A percentile compares a stretch with the other conserved stretches of the same genome.
Evolutionary conservation across 2,888 invertebrate genomes (phyloP).

Genomic region (Chalcis sispes): DNA sequence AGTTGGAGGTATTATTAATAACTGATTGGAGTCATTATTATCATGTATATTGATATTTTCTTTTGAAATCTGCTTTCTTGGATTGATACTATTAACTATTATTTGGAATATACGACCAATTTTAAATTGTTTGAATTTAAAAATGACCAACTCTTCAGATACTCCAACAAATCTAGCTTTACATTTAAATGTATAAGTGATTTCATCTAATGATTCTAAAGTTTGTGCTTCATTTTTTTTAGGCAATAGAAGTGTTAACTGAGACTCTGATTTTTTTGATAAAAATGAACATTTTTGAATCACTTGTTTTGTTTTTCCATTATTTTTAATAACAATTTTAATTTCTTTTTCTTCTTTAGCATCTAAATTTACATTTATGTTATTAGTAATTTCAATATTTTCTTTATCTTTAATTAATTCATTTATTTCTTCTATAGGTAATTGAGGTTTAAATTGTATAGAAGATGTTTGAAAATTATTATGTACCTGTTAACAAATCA

Average conservation of each 20-base stretch:
- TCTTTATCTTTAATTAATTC: constrained; percentile 75
- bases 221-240: constrained; percentile 68
- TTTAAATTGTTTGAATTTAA: constrained; percentile 80
- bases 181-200: constrained; percentile 78
- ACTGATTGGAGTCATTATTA: constrained; percentile 38
- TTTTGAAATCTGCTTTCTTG: constrained; percentile 4
- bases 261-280: constrained; percentile 78
- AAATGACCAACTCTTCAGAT: constrained; percentile 80
- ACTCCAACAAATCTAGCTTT: constrained; percentile 80
- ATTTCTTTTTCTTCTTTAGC: constrained; percentile 76
- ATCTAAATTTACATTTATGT: constrained; percentile 74
- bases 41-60: background rate
- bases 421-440: constrained; percentile 56
- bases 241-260: constrained; percentile 76
- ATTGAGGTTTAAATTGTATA: constrained; percentile 28
- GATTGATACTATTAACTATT: constrained; percentile 73
- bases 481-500: background rate
- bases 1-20: constrained; percentile 41
- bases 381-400: constrained; percentile 78
- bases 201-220: constrained; percentile 75
- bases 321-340: constrained; percentile 77
- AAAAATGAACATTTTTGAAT: constrained; percentile 78
- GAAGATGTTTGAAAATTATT: constrained; percentile 34
- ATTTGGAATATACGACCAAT: constrained; percentile 80
- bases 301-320: constrained; percentile 73